Evolutionary conservation across 92 coral and sea anemone species (phyloP), one percentile per base, ranked within the genome.

Genomic region (Diadumene lineata): DNA sequence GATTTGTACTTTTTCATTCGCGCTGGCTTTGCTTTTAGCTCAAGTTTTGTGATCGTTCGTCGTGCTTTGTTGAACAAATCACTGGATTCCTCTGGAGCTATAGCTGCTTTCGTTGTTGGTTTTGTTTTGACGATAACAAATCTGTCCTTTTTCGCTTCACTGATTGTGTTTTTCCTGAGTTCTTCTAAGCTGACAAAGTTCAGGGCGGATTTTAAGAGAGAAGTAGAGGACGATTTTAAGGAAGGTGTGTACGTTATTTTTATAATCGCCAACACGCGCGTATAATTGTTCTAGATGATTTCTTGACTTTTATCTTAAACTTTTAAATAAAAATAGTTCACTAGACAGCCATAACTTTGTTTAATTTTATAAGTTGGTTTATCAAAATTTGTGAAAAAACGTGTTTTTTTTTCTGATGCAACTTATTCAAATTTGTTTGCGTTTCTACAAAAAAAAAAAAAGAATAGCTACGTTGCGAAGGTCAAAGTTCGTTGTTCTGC

Each of bases 191-290:
- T 94, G n/a, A 96, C 99, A 7, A 92, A 90, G 77, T 92, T 89
- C 70, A 92, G 88, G 60, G 82, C 97, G 31, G 92, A 96, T 1
- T 79, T 87, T 18, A 96, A 96, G 78, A 83, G 87, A 60, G 86
- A 86, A 56, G 50, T 96, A 21, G 99, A 96, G 64, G 94, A 96
- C 50, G 99, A 92, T 33, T 96, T 96, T 67, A 96, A 96, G 65
- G 96, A 96, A 96, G 99, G 99, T 96, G 43, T 16, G 90, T 31
- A 13, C 48, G 48, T 4, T 4, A 38, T 38, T 38, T 38, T 6
- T 13, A 38, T 4, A 38, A 6, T 38, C 48, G 48, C 7, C 7
- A 38, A 38, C 6, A 6, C 13, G 13, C 48, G 13, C 48, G n/a
- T n/a, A n/a, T n/a, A n/a, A n/a, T n/a, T n/a, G n/a, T n/a, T n/a